Evolutionary conservation across 1,140 invertebrate genomes (phyloP), one percentile per base, ranked within the genome.

Genomic region (Anastatus disparis): DNA sequence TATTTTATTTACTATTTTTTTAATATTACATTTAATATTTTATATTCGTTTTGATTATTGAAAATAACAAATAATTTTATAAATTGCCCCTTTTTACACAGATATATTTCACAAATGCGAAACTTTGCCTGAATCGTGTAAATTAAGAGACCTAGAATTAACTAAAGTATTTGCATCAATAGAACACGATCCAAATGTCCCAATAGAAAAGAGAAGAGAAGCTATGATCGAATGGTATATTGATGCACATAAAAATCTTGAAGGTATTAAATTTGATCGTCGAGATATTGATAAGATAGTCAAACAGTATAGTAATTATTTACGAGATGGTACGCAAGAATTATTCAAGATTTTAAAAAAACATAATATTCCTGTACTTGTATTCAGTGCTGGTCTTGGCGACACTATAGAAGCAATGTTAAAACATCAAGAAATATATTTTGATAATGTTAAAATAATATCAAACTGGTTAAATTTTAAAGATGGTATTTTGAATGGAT

Each of bases 311-410:
- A 86, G 83, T 12, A 68, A 84, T 61, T 78, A 82, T 76, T 84
- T 87, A 77, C 92, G 96, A 78, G 92, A 93, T 77, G 91, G 91
- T 3, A 92, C 93, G 12, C 81, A 89, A 53, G 88, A 91, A 46
- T 83, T 97, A 26, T 92, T 98, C 76, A 76, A 88, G 15, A 87
- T 86, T 70, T 85, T 97, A n/a, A 75, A 92, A 35, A 75, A 79
- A 6, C 79, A 89, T 3, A 81, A 90, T 53, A 91, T 99, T 22
- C 97, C 97, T 0, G 85, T 97, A 15, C 81, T 99, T 29, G 93
- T 99, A 27, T 97, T 99, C 83, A 97, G 95, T 31, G 97, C 97
- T 38, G 97, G 97, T 0, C 87, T 98, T 26, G 97, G 97, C 1
- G 92, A 97, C 79, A 88, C 94, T 8, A 92, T 97, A 1, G 87